Evolutionary conservation across 2,113 vertebrate genomes (phyloP).

Genomic region (Corythoichthys intestinalis): DNA sequence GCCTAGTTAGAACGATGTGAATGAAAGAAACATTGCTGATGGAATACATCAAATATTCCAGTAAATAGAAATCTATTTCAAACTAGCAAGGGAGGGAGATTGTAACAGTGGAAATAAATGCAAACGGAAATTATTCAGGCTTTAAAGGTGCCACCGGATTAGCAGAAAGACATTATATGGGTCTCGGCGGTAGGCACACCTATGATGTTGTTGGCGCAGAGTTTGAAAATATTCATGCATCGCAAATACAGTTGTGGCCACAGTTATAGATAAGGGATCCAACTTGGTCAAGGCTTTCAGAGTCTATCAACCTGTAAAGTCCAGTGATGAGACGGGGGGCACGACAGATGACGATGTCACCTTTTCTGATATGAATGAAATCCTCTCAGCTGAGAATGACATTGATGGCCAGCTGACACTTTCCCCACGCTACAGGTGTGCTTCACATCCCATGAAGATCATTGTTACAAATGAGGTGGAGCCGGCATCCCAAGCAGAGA

Average conservation of each 20-base stretch:
- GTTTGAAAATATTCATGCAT: background rate
- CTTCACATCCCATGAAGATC: background rate
- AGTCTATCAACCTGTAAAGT: background rate
- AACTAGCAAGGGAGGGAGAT: too few relatives aligned
- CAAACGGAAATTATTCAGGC: too few relatives aligned
- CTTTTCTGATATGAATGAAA: background rate
- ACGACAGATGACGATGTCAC: background rate
- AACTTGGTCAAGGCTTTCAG: background rate
- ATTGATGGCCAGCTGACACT: background rate
- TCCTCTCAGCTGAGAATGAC: background rate
- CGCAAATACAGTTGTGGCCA: background rate
- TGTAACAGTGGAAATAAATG: too few relatives aligned
- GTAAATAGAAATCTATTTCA: too few relatives aligned
- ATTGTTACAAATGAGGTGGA: background rate
- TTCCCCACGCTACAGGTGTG: background rate
- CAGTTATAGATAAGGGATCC: background rate
- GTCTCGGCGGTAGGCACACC: too few relatives aligned
- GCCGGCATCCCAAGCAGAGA: background rate
- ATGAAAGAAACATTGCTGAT: too few relatives aligned
- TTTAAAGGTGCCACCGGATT: too few relatives aligned
- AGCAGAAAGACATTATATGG: too few relatives aligned
- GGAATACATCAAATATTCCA: too few relatives aligned
- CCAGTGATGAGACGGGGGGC: background rate
- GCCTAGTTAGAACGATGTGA: too few relatives aligned
- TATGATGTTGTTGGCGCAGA: background rate